Conservation (phyloP, 2,797 vertebrate species). For the Gadopsis bispinosus region DNA sequence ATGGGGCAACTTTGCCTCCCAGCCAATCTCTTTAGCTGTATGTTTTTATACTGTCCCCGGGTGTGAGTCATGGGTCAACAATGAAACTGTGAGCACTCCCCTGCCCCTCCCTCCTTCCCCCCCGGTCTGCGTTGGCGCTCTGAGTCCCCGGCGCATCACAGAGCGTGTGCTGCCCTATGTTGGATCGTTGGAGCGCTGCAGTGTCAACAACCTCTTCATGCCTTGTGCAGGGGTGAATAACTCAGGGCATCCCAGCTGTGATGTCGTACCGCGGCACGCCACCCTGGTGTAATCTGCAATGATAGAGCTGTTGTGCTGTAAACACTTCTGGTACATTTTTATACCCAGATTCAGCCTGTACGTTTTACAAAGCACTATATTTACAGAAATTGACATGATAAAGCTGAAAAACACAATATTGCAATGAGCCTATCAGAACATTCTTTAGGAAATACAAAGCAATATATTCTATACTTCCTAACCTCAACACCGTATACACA, state of each 20-base stretch:
- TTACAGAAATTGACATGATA: background rate
- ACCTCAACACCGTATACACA: no score
- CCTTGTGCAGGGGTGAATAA: constrained; percentile 63
- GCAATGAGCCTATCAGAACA: no score
- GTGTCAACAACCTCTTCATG: constrained; percentile 77
- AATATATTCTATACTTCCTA: background rate
- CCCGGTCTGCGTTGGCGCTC: background rate
- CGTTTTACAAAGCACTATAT: background rate
- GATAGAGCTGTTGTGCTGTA: constrained; percentile 42
- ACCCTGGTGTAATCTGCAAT: constrained; percentile 31
- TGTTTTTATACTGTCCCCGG: constrained; percentile 68
- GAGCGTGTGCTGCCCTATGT: constrained; percentile 41
- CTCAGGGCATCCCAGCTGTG: constrained; percentile 54
- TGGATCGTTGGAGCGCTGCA: constrained; percentile 45
- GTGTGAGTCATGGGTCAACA: constrained; percentile 72
- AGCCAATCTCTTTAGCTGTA: constrained; percentile 72
- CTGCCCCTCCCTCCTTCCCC: background rate
- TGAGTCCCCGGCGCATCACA: constrained; percentile 15
- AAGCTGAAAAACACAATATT: background rate
- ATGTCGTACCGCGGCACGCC: constrained; percentile 28
- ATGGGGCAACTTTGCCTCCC: constrained; percentile 62
- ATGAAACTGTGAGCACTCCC: constrained; percentile 45
- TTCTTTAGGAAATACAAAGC: background rate
- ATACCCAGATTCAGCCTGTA: background rate
- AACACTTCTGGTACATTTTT: constrained; percentile 10